Evolutionary conservation across 2,888 invertebrate species (phyloP), one percentile per base, ranked within the genome.

Genomic region (Mechanitis messenoides): DNA sequence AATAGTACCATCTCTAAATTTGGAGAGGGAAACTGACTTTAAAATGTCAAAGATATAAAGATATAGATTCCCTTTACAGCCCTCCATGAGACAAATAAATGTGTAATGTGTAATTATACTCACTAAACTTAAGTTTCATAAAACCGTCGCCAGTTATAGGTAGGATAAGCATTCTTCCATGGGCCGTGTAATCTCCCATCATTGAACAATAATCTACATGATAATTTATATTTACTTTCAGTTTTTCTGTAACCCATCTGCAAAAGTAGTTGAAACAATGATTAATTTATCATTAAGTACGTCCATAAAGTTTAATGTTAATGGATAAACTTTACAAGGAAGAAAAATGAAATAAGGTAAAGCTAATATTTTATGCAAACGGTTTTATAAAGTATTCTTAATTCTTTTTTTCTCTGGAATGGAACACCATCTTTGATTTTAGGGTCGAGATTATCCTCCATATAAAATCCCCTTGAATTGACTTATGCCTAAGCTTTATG

Each of bases 291-390:
- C 50, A 28, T 9, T 50, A 9, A 50, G 7, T 20, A 20, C 20
- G 20, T 50, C 9, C n/a, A 31, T 31, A 50, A 50, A 50, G 3
- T 31, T 31, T 50, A 50, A 50, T 50, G 28, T 50, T 31, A 50
- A 50, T 50, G 31, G 31, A 50, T 31, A 31, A 31, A 50, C 31
- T 50, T 50, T 31, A 56, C 20, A 61, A 28, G 61, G 56, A 46
- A 28, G 31, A 47, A 46, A 61, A 63, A 42, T 60, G 58, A 47
- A 63, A 57, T 59, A 35, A 45, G 11, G 46, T n/a, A 28, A 33
- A 63, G 53, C n/a, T 60, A 58, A 61, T 61, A 61, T 61, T 61
- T 62, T 58, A 62, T 59, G 56, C 53, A 62, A 56, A 56, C 56
- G 56, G 56, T 62, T 62, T 59, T 50, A 45, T 53, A 59, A 62